phyloP scores from a whole-genome alignment of 2,888 invertebrate species.

The Drosophila tanythrix region DNA sequence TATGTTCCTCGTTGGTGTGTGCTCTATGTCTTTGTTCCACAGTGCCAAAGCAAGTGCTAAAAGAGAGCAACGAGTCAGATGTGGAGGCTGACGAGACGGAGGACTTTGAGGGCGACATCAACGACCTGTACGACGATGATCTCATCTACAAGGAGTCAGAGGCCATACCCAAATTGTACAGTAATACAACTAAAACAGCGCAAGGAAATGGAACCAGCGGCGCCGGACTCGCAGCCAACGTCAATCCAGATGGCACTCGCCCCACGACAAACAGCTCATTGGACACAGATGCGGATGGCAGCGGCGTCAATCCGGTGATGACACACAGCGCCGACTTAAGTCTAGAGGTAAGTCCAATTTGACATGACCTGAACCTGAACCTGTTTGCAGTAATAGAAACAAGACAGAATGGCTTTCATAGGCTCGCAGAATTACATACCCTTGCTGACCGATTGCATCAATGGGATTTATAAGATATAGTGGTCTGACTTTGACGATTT shows the following conservation, averaged over 20 bases:
- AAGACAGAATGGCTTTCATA: neutral
- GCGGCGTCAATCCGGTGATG: slow-evolving; percentile 83
- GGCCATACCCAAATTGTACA: slow-evolving; percentile 86
- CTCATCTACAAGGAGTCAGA: slow-evolving; percentile 87
- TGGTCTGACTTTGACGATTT: neutral
- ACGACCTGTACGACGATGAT: slow-evolving; percentile 86
- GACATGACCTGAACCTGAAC: neutral
- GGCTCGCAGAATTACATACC: neutral
- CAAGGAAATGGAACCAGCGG: slow-evolving; percentile 60
- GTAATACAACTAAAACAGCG: slow-evolving; percentile 78
- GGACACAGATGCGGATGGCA: slow-evolving; percentile 68
- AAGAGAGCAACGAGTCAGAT: slow-evolving; percentile 92
- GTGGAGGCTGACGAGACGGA: slow-evolving; percentile 91
- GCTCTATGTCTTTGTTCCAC: slow-evolving; percentile 39
- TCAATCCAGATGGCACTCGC: slow-evolving; percentile 56
- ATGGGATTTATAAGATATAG: neutral
- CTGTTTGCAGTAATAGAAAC: slow-evolving; percentile 13
- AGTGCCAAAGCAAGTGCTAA: slow-evolving; percentile 94
- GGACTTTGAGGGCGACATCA: slow-evolving; percentile 86
- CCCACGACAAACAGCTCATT: slow-evolving; percentile 65
- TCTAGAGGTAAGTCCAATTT: slow-evolving; percentile 79
- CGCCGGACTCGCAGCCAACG: slow-evolving; percentile 35
- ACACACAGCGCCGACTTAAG: slow-evolving; percentile 83
- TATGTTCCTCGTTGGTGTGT: slow-evolving; percentile 50
- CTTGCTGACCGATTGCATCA: neutral